Evolutionary conservation across 2,113 vertebrate genomes (phyloP).

Genomic region (Xiphorhynchus elegans): DNA sequence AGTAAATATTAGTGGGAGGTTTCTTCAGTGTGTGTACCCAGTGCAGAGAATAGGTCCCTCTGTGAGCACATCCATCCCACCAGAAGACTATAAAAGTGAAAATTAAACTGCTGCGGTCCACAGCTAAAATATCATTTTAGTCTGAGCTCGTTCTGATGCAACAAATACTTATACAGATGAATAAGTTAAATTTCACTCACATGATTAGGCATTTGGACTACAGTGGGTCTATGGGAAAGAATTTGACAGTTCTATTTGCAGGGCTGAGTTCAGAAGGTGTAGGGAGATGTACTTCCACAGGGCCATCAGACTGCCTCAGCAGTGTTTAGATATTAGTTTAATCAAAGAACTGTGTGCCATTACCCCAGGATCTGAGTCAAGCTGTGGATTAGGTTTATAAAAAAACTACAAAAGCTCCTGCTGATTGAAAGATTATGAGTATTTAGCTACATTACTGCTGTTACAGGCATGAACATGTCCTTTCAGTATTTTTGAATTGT

Average conservation of each 20-base stretch:
- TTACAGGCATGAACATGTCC: slow-evolving; percentile 68
- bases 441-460: slow-evolving; percentile 69
- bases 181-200: background rate
- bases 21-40: background rate
- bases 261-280: background rate
- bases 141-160: background rate
- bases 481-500: slow-evolving; percentile 63
- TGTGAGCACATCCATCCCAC: background rate
- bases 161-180: background rate
- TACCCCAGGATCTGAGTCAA: slow-evolving; percentile 74
- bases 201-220: background rate
- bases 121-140: background rate
- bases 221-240: background rate
- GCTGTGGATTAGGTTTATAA: slow-evolving; percentile 76
- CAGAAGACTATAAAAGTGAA: background rate
- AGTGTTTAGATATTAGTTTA: slow-evolving; percentile 72
- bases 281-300: background rate
- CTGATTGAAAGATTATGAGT: slow-evolving; percentile 74
- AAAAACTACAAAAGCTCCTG: slow-evolving; percentile 66
- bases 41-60: background rate
- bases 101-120: background rate
- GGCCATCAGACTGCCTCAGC: slow-evolving; percentile 23
- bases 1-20: background rate
- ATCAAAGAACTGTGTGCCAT: slow-evolving; percentile 72
- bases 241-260: background rate